Base-by-base conservation (phyloP, 2,888 invertebrate species). In the Drosophila meridiana region DNA sequence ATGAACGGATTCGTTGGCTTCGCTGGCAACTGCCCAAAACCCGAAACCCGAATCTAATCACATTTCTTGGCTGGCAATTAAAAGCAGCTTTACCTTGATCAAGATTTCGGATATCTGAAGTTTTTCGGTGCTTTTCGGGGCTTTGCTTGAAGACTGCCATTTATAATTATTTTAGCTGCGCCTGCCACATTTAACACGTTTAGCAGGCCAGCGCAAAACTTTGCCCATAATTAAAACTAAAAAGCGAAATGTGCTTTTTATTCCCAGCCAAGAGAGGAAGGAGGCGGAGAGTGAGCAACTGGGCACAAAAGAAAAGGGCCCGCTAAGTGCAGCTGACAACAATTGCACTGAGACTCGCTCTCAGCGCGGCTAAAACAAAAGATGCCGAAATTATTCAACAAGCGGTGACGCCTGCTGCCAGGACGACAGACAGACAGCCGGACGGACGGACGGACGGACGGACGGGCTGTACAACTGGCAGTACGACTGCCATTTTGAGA, bases 381-480 rank as follows among this genome's bases (percentile, higher is more conserved):
- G 85, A 83, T 78, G 80, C 83, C 80, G 56, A 82, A 82, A 82
- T 82, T 83, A 82, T 82, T 82, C 82, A 83, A 82, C 84, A 82
- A 82, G 81, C 81, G 74, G 71, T 80, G 72, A 71, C 71, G 80
- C 80, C 78, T 80, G 78, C 71, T 83, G 75, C 67, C 63, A 58
- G 61, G 34, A 68, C 50, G 65, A 47, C 55, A 48, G 61, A 1
- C 20, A 20, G 20, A 20, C 20, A 20, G 20, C 0, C 50, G 45
- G 26, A 6, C 7, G n/a, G 40, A 6, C 40, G 40, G 14, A 14
- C 38, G 26, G 26, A 13, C 36, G 11, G 14, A 2, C 4, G 52
- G 52, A 13, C 36, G 20, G 26, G 13, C 26, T 48, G 61, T 57
- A 73, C 66, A 65, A 74, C 66, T 78, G 70, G 60, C 53, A 45